phyloP scores from a whole-genome alignment of 2,888 invertebrate species.

The Epicampocera succincta region DNA sequence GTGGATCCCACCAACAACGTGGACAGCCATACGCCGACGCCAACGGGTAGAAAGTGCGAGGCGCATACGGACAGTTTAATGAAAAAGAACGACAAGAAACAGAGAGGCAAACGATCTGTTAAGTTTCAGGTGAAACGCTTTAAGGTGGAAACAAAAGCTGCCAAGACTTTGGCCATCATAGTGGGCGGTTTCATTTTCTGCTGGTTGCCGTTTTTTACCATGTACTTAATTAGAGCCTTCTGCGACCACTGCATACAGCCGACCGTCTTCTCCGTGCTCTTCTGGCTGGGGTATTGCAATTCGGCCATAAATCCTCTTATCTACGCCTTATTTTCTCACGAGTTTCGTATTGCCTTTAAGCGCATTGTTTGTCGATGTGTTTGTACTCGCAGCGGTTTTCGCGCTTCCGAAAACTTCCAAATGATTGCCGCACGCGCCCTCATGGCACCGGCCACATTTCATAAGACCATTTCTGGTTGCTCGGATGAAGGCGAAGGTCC shows the following conservation, averaged over 20 bases:
- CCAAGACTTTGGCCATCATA: conserved; percentile 97
- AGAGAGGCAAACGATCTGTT: conserved; percentile 92
- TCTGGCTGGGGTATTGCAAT: conserved; percentile 99
- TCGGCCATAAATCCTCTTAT: conserved; percentile 97
- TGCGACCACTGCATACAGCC: conserved; percentile 92
- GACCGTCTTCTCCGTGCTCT: conserved; percentile 93
- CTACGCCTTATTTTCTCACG: conserved; percentile 96
- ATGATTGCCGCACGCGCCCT: conserved; percentile 80
- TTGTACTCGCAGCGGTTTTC: conserved; percentile 83
- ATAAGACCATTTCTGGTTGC: conserved; percentile 81
- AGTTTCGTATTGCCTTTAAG: conserved; percentile 97
- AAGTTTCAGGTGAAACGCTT: conserved; percentile 95
- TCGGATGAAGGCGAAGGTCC: conserved; percentile 79
- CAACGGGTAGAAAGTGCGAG: conserved; percentile 13
- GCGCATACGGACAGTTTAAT: conserved; percentile 40
- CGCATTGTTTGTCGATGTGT: conserved; percentile 93
- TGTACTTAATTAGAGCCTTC: conserved; percentile 95
- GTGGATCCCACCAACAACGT: conserved; percentile 71
- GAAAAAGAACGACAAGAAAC: conserved; percentile 82
- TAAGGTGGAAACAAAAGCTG: conserved; percentile 97
- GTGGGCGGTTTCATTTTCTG: conserved; percentile 98
- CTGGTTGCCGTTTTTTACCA: conserved; percentile 98
- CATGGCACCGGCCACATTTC: conserved; percentile 81
- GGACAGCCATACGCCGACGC: conserved; percentile 5
- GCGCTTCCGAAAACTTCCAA: conserved; percentile 81